These are phyloP conservation scores for Strix occidentalis DNA, from an alignment of 2,797 vertebrate species.

Conservation along the genomic window DNA sequence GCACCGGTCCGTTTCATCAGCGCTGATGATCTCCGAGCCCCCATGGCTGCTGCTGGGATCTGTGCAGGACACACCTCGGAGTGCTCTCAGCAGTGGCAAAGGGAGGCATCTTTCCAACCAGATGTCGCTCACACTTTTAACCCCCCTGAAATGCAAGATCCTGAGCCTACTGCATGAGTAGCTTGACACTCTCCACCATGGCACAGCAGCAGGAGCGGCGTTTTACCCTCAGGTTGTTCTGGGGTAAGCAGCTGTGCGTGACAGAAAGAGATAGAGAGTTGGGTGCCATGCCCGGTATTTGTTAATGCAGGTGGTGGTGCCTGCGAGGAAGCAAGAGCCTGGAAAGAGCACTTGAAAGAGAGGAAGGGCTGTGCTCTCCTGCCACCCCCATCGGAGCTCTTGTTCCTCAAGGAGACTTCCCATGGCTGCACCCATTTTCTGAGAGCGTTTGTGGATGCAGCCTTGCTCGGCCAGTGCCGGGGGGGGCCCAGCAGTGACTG, in stretches of 20 bases:
- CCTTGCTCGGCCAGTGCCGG: background rate
- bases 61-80: background rate
- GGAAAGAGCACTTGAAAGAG: background rate
- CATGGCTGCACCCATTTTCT: background rate
- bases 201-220: background rate
- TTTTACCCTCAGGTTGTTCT: background rate
- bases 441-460: background rate
- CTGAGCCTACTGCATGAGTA: background rate
- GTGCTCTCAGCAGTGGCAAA: background rate
- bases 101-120: background rate
- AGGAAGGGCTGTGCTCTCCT: background rate
- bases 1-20: rapidly evolving
- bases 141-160: background rate
- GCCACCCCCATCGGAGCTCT: rapidly evolving
- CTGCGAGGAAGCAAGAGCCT: background rate
- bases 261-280: background rate
- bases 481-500: background rate
- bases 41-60: background rate
- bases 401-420: background rate
- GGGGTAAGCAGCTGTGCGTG: background rate
- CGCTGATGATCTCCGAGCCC: background rate
- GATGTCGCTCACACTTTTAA: background rate
- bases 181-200: rapidly evolving
- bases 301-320: background rate
- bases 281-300: background rate